Conservation (phyloP, 1,140 invertebrate species). For the Pseudomyrmex dendroicus region DNA sequence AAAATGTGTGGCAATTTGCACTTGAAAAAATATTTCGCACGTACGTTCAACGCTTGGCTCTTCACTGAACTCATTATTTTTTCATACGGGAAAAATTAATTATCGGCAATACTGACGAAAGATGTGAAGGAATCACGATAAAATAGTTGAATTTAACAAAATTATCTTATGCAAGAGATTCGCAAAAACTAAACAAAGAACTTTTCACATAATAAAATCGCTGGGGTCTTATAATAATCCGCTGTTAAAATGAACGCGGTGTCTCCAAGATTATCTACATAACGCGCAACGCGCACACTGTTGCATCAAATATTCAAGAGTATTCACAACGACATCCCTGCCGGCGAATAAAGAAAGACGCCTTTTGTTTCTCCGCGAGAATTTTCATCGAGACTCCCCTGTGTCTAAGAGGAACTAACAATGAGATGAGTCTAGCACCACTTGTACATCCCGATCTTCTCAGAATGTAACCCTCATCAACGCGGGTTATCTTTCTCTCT, state of each 20-base stretch:
- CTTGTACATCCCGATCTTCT: constrained; percentile 56
- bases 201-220: too few relatives aligned
- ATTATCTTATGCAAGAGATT: too few relatives aligned
- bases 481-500: constrained; percentile 32
- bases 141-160: too few relatives aligned
- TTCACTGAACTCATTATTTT: too few relatives aligned
- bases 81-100: too few relatives aligned
- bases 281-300: not conserved
- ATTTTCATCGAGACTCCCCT: constrained; percentile 53
- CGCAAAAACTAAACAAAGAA: too few relatives aligned
- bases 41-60: too few relatives aligned
- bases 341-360: constrained; percentile 4
- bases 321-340: not conserved
- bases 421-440: constrained; percentile 26
- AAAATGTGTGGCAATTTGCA: too few relatives aligned
- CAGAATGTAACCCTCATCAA: constrained; percentile 44
- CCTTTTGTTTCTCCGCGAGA: constrained; percentile 55
- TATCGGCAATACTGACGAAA: too few relatives aligned
- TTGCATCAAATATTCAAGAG: not conserved
- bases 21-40: too few relatives aligned
- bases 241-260: not conserved
- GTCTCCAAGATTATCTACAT: not conserved
- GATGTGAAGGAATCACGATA: too few relatives aligned
- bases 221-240: too few relatives aligned
- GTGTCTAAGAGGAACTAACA: constrained; percentile 43